Evolutionary conservation across 53 echinoderm and acorn worm genomes (phyloP).

Genomic region (Henricia sp.): DNA sequence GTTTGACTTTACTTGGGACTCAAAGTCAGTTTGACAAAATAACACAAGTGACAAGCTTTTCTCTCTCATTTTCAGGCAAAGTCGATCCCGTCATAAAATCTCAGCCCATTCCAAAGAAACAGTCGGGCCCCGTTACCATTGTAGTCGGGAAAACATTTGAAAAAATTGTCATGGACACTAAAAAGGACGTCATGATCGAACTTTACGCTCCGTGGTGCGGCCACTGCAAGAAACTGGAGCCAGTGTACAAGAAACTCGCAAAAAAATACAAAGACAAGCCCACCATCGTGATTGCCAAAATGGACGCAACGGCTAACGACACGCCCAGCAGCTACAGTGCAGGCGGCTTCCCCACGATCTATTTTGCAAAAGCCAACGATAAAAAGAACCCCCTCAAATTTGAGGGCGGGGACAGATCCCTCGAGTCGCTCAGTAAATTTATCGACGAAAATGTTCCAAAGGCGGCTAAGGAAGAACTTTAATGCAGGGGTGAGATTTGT

Average conservation of each 20-base stretch:
- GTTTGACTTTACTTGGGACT: too few species aligned
- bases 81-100: slow-evolving; percentile 93
- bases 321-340: slow-evolving; percentile 55
- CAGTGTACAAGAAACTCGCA: slow-evolving; percentile 90
- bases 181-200: slow-evolving; percentile 88
- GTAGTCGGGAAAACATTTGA: slow-evolving; percentile 93
- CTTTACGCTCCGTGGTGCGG: slow-evolving; percentile 99
- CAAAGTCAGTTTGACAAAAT: too few species aligned
- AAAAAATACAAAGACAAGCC: slow-evolving; percentile 85
- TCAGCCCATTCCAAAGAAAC: slow-evolving; percentile 88
- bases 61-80: slow-evolving; percentile 78
- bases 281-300: slow-evolving; percentile 87
- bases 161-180: slow-evolving; percentile 77
- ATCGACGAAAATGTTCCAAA: slow-evolving; percentile 79
- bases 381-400: slow-evolving; percentile 85
- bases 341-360: slow-evolving; percentile 89
- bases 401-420: slow-evolving; percentile 75
- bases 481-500: too few species aligned
- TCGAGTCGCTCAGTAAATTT: slow-evolving; percentile 84
- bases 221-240: slow-evolving; percentile 97
- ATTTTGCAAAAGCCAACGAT: slow-evolving; percentile 84
- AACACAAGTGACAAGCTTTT: too few species aligned
- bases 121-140: slow-evolving; percentile 85
- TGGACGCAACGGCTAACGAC: slow-evolving; percentile 96
- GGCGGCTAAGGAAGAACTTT: slow-evolving; percentile 60